Percentiles rank a stretch among this genome's conserved stretches.
These are phyloP conservation scores for Dastarcus helophoroides DNA, from an alignment of 2,888 invertebrate species.

Conservation along the genomic window DNA sequence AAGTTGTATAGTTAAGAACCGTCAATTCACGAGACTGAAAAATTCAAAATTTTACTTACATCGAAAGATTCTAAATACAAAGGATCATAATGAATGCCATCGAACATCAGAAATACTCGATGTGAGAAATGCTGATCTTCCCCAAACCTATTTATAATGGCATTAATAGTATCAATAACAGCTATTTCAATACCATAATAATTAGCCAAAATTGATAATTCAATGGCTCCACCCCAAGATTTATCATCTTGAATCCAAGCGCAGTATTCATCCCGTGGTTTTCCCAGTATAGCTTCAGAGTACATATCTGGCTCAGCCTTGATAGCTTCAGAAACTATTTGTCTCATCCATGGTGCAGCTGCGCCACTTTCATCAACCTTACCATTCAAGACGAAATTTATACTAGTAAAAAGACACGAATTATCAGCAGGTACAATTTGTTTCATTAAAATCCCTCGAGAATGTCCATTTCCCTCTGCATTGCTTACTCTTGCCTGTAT, in stretches of 20 bases:
- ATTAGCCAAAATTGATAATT: slow-evolving; percentile 76
- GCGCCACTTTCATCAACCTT: slow-evolving; percentile 65
- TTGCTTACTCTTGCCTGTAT: slow-evolving; percentile 8
- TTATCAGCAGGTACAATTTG: slow-evolving; percentile 92
- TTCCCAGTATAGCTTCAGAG: slow-evolving; percentile 73
- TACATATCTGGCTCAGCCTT: slow-evolving; percentile 64
- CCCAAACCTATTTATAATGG: slow-evolving; percentile 84
- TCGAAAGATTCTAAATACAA: slow-evolving; percentile 71
- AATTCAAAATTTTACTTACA: slow-evolving; percentile 53
- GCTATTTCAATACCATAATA: slow-evolving; percentile 87
- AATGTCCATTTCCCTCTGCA: slow-evolving; percentile 15
- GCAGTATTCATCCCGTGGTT: slow-evolving; percentile 75
- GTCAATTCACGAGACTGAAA: background rate
- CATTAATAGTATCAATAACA: slow-evolving; percentile 84
- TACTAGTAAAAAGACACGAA: slow-evolving; percentile 90
- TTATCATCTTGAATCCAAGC: slow-evolving; percentile 80
- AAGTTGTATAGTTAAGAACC: too few species aligned
- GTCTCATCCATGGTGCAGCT: slow-evolving; percentile 65
- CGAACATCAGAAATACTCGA: slow-evolving; percentile 80
- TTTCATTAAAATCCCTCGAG: slow-evolving; percentile 67
- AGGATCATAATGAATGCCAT: slow-evolving; percentile 95
- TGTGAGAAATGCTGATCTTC: slow-evolving; percentile 79
- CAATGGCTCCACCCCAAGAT: slow-evolving; percentile 95
- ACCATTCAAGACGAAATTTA: slow-evolving; percentile 63
- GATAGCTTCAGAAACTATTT: slow-evolving; percentile 79